These are phyloP conservation scores for Clarias laeviceps DNA, from an alignment of 2,797 vertebrate genomes.

Conservation along the genomic window DNA sequence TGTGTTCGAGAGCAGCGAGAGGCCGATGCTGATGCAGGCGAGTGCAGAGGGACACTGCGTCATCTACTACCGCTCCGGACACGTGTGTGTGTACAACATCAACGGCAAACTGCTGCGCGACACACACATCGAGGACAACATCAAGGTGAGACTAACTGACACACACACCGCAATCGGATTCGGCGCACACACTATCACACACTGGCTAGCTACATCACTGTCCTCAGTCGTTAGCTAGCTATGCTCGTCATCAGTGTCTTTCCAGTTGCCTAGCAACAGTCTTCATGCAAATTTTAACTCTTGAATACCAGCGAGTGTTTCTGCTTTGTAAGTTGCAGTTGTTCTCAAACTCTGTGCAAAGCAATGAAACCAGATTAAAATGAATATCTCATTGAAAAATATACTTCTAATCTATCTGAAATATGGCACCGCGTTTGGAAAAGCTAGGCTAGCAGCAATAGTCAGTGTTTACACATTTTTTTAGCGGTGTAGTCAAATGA, in stretches of 20 bases:
- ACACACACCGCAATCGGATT: constrained; percentile 24
- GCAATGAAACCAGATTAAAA: background rate
- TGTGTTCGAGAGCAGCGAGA: constrained; percentile 78
- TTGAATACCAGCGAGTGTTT: background rate
- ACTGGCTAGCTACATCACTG: background rate
- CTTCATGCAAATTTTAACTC: background rate
- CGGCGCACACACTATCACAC: constrained; percentile 38
- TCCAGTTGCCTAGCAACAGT: background rate
- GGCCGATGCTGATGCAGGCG: constrained; percentile 89
- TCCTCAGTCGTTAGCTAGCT: background rate
- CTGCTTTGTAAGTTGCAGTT: background rate
- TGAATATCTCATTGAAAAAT: background rate
- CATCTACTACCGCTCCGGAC: constrained; percentile 91
- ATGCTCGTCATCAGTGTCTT: background rate
- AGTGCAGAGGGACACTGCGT: constrained; percentile 93
- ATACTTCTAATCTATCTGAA: background rate
- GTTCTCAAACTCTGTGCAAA: background rate
- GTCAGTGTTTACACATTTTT: background rate
- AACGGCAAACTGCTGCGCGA: constrained; percentile 91
- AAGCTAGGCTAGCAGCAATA: background rate
- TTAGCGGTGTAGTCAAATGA: background rate
- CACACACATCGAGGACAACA: constrained; percentile 87
- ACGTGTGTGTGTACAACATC: constrained; percentile 91
- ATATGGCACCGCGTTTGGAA: background rate
- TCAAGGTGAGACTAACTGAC: constrained; percentile 77